phyloP scores from a whole-genome alignment of 2,888 invertebrate genomes.

The Phlogophora meticulosa region DNA sequence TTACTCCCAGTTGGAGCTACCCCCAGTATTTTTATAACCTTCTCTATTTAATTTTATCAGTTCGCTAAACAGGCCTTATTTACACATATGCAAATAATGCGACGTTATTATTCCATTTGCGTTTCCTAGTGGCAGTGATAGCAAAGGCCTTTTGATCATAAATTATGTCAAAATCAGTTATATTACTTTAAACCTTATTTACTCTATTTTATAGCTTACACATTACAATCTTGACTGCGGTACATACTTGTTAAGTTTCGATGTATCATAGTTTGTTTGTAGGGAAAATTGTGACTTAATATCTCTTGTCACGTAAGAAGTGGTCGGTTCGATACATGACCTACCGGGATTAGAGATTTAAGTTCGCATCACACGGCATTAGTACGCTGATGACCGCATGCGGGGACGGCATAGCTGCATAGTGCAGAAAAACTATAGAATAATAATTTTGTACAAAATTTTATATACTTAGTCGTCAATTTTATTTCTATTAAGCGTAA shows the following conservation, averaged over 20 bases:
- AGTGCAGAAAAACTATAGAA: slow-evolving; percentile 19
- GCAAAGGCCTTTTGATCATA: slow-evolving; percentile 25
- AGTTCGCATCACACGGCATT: neutral
- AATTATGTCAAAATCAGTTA: slow-evolving; percentile 13
- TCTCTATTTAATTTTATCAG: neutral
- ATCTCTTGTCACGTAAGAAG: neutral
- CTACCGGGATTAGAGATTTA: neutral
- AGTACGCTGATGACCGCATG: slow-evolving; percentile 20
- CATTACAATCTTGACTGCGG: slow-evolving; percentile 4
- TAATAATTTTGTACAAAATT: slow-evolving; percentile 39
- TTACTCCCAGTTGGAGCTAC: neutral
- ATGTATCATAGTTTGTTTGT: slow-evolving; percentile 23
- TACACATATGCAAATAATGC: neutral
- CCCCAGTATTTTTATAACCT: no score
- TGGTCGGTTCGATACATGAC: slow-evolving; percentile 34
- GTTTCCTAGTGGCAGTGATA: slow-evolving; percentile 39
- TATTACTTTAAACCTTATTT: slow-evolving; percentile 15
- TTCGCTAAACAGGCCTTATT: neutral
- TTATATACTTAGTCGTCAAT: slow-evolving; percentile 37
- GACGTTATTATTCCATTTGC: neutral
- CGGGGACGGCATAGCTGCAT: slow-evolving; percentile 27
- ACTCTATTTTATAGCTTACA: slow-evolving; percentile 33
- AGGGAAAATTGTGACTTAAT: slow-evolving; percentile 6
- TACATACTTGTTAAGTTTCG: slow-evolving; percentile 5
- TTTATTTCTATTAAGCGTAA: slow-evolving; percentile 49